A percentile compares a stretch with the other conserved stretches of the same genome.
Evolutionary conservation across 2,888 invertebrate genomes (phyloP).

Genomic region (Augochlorella aurata): DNA sequence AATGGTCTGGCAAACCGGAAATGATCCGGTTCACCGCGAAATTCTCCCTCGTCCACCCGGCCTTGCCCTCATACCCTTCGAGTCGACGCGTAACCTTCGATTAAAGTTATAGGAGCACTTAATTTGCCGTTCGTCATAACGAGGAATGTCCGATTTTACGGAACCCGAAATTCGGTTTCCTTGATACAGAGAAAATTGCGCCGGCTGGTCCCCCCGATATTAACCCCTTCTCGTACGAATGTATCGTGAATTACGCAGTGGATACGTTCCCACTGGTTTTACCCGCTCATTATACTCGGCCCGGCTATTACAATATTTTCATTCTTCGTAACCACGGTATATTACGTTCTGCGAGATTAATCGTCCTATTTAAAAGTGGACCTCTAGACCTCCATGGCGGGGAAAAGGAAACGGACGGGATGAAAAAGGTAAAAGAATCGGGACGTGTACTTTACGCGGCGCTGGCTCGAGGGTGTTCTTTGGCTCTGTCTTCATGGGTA

Average conservation of each 20-base stretch:
- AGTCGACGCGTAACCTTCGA: conserved; percentile 20
- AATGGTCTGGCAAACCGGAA: background rate
- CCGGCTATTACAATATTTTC: conserved; percentile 67
- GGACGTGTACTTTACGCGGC: conserved; percentile 13
- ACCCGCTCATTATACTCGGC: conserved; percentile 47
- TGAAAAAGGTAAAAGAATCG: background rate
- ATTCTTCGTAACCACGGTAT: conserved; percentile 50
- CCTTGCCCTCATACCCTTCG: background rate
- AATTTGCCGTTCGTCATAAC: conserved; percentile 32
- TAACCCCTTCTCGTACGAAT: conserved; percentile 47
- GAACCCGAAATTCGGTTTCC: conserved; percentile 57
- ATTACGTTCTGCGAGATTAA: conserved; percentile 58
- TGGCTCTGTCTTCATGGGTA: conserved; percentile 8
- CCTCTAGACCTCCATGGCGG: background rate
- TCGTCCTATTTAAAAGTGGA: conserved; percentile 29
- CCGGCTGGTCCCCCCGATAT: conserved; percentile 31
- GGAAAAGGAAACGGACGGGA: conserved; percentile 9
- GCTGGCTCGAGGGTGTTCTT: conserved; percentile 5
- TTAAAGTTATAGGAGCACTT: conserved; percentile 28
- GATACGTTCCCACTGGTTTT: conserved; percentile 50
- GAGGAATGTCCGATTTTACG: conserved; percentile 51
- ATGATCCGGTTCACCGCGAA: background rate
- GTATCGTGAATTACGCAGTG: conserved; percentile 57
- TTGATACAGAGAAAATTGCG: conserved; percentile 52
- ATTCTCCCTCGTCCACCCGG: background rate